These are phyloP conservation scores for Gallinago media DNA, from an alignment of 2,113 vertebrate species.

Conservation along the genomic window DNA sequence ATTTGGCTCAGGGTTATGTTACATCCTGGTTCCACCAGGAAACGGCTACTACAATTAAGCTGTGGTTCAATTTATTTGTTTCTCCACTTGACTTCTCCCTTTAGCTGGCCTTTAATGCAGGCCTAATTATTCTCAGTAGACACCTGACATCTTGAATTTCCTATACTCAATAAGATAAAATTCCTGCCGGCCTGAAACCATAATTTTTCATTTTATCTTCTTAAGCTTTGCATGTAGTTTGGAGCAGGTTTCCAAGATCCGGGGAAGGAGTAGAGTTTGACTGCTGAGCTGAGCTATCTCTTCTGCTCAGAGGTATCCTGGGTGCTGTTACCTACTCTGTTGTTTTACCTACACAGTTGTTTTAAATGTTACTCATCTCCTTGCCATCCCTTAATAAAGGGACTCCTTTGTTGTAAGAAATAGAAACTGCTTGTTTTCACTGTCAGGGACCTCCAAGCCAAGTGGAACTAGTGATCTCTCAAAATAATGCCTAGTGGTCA, in stretches of 20 bases:
- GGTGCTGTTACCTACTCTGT: not conserved
- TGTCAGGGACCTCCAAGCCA: not conserved
- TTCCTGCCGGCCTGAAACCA: not conserved
- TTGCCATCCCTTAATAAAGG: not conserved
- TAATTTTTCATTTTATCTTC: not conserved
- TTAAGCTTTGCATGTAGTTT: not conserved
- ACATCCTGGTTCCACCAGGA: not conserved
- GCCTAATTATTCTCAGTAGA: not conserved
- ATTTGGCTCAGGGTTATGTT: not conserved
- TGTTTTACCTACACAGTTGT: not conserved
- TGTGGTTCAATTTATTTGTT: not conserved
- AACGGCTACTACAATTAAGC: not conserved
- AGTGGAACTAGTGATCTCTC: not conserved
- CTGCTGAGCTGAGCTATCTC: not conserved
- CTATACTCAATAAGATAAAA: not conserved
- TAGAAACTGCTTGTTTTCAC: not conserved
- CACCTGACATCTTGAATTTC: not conserved
- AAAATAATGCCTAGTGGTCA: not conserved
- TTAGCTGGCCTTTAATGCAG: not conserved
- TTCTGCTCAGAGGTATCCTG: not conserved
- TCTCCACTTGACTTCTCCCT: not conserved
- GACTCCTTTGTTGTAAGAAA: not conserved
- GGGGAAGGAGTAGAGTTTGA: not conserved
- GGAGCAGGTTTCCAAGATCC: not conserved
- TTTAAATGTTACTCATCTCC: not conserved